Base-by-base conservation (phyloP, 2,888 invertebrate species). In the Oxystoma pomonae region DNA sequence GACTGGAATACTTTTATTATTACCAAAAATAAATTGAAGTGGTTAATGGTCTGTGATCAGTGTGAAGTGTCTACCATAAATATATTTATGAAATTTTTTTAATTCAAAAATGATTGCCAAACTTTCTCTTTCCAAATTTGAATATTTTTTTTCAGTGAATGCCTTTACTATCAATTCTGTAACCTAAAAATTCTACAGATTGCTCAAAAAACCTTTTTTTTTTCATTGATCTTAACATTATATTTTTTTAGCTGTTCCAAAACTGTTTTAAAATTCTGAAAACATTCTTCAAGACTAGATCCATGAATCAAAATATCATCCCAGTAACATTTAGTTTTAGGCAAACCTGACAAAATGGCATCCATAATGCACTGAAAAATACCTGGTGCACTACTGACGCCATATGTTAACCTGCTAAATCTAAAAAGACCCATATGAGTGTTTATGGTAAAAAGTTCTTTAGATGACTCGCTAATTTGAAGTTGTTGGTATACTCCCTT, bases 361-460 rank as follows among this genome's bases (percentile, higher is more conserved):
- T 67, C 64, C 66, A 66, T 63, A n/a, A 64, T n/a, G 2, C 53
- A 16, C 59, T 71, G 68, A 57, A 71, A 72, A 21, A 69, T 70
- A 17, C 64, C 67, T 16, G 72, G 35, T 7, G 35, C 35, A 35
- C 5, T 7, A 35, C 35, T 35, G 12, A 35, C 35, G 12, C 35
- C 35, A 35, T 35, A 35, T 12, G 35, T 35, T 7, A 35, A 12
- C 12, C 35, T 35, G 12, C 12, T 35, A 12, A 7, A 35, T 7
- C 5, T 12, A 35, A 7, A 35, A 35, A 35, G 35, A 35, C 35
- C 35, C 35, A 35, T 7, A 35, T 35, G 35, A 7, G 35, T 35
- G 35, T 35, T 35, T 7, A 35, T 35, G 3, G 12, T 12, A 35
- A 35, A 12, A 3, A 35, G 12, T 35, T 35, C 12, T 35, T 35